These are phyloP conservation scores for Odontocolon sp. DNA, from an alignment of 2,888 invertebrate species.

Conservation along the genomic window DNA sequence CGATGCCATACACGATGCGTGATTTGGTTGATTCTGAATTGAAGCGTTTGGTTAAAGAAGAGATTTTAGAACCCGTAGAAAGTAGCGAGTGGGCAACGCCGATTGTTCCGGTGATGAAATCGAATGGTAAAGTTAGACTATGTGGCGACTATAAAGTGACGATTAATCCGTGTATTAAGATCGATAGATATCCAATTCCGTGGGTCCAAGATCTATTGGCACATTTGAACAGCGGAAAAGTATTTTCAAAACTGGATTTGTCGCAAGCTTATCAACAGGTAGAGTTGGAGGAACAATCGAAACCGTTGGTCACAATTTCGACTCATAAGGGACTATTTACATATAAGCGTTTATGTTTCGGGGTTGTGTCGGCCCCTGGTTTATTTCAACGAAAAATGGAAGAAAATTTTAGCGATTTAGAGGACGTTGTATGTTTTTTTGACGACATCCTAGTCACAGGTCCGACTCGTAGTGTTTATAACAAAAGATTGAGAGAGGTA, in stretches of 20 bases:
- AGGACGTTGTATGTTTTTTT: constrained; percentile 10
- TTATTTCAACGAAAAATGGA: constrained; percentile 18
- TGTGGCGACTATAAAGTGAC: too few relatives aligned
- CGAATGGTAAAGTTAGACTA: constrained; percentile 65
- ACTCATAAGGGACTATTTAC: not conserved
- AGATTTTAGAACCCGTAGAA: constrained; percentile 62
- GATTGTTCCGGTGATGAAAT: constrained; percentile 72
- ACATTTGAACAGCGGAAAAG: constrained; percentile 63
- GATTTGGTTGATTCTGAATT: constrained; percentile 64
- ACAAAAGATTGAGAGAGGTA: not conserved
- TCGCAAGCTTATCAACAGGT: constrained; percentile 4
- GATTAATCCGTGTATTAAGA: too few relatives aligned
- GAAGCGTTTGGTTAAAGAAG: constrained; percentile 57
- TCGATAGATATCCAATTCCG: constrained; percentile 65
- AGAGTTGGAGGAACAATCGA: too few relatives aligned
- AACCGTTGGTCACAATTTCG: too few relatives aligned
- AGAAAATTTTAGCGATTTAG: not conserved
- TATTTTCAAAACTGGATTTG: constrained; percentile 75
- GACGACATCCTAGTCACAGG: constrained; percentile 13
- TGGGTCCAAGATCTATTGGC: constrained; percentile 59
- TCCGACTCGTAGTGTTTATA: not conserved
- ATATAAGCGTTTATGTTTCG: constrained; percentile 8
- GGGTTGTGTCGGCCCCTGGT: constrained; percentile 12
- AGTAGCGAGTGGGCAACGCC: constrained; percentile 71
- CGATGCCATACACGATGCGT: constrained; percentile 65